A percentile compares a stretch with the other conserved stretches of the same genome.
phyloP scores from a whole-genome alignment of 2,797 vertebrate genomes.

The Lemur catta region DNA sequence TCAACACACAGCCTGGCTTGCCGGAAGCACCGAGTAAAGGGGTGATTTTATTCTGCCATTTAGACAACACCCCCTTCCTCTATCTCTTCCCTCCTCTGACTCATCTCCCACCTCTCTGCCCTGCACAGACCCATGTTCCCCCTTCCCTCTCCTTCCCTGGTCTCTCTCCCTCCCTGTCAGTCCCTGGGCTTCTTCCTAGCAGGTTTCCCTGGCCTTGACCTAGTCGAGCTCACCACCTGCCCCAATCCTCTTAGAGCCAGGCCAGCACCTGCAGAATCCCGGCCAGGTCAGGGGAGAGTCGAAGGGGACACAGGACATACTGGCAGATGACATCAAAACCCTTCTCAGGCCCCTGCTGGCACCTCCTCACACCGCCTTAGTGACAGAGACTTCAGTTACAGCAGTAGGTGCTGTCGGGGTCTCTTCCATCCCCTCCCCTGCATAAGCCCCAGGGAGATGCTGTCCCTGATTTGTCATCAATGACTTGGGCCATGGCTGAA shows the following conservation, averaged over 20 bases:
- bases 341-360: not conserved
- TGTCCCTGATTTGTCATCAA: not conserved
- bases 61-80: not conserved
- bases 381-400: accelerated
- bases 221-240: not conserved
- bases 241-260: not conserved
- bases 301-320: not conserved
- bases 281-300: not conserved
- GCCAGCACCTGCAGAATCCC: not conserved
- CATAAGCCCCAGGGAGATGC: not conserved
- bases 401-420: not conserved
- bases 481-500: not conserved
- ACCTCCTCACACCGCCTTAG: not conserved
- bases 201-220: not conserved
- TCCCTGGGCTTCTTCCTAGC: not conserved
- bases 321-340: not conserved
- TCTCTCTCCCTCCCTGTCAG: not conserved
- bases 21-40: not conserved
- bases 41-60: not conserved
- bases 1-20: not conserved
- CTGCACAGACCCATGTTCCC: accelerated
- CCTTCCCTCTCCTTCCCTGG: not conserved
- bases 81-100: too few relatives aligned
- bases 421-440: not conserved
- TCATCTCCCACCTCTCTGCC: not conserved